A percentile compares a stretch with the other conserved stretches of the same genome.
phyloP scores from a whole-genome alignment of 2,888 invertebrate species.

The Stenichneumon culpator region DNA sequence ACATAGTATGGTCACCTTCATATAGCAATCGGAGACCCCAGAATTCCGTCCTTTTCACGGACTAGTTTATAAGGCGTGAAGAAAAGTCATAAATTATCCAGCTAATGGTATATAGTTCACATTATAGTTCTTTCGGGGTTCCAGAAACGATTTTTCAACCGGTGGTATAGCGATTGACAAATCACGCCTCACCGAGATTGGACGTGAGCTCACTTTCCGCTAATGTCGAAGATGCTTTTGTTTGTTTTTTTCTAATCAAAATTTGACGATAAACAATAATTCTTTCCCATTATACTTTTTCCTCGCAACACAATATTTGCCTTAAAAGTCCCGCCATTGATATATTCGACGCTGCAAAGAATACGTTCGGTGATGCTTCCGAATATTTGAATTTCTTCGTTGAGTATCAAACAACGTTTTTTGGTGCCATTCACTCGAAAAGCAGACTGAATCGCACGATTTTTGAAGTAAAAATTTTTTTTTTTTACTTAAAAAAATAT shows the following conservation, averaged over 20 bases:
- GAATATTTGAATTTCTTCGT: neutral
- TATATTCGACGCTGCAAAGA: neutral
- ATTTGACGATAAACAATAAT: neutral
- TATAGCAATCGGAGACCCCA: neutral
- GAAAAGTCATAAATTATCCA: slow-evolving; percentile 35
- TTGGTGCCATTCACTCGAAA: too few relatives aligned
- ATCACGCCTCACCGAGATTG: slow-evolving; percentile 10
- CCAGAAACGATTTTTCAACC: slow-evolving; percentile 28
- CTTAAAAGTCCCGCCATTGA: neutral
- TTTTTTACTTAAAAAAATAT: too few relatives aligned
- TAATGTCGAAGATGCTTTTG: neutral
- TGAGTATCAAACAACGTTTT: too few relatives aligned
- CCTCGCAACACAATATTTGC: neutral
- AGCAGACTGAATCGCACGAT: too few relatives aligned
- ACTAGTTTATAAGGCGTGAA: neutral
- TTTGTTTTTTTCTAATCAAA: neutral
- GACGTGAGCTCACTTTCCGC: neutral
- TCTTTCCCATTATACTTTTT: neutral
- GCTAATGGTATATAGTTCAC: neutral
- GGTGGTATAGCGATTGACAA: neutral
- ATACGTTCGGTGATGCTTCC: neutral
- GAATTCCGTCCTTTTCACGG: slow-evolving; percentile 9
- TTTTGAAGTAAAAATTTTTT: too few relatives aligned
- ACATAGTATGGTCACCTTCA: neutral
- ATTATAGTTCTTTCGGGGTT: slow-evolving; percentile 2